phyloP scores from a whole-genome alignment of 1,140 invertebrate genomes.

The Drosophila neocordata region DNA sequence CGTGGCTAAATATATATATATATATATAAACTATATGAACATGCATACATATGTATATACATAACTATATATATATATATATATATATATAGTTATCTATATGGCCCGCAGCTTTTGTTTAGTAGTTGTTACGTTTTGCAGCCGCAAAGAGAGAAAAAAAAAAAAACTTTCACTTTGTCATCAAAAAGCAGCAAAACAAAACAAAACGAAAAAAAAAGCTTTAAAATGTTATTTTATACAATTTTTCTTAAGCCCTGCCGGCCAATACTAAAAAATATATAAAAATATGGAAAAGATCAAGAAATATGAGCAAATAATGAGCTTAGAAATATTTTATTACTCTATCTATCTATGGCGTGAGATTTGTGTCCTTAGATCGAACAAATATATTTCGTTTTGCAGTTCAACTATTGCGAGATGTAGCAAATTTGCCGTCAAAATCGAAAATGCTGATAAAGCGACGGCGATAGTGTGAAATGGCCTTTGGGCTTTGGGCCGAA shows the following conservation, averaged over 20 bases:
- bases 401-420: conserved; percentile 49
- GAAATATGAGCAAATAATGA: conserved; percentile 78
- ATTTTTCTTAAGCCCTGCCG: conserved; percentile 35
- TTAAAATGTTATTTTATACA: conserved; percentile 58
- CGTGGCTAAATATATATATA: conserved; percentile 4
- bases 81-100: conserved; percentile 31
- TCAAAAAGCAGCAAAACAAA: conserved; percentile 55
- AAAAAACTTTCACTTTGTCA: conserved; percentile 79
- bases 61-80: conserved; percentile 23
- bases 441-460: conserved; percentile 66
- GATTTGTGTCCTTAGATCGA: conserved; percentile 16
- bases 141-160: conserved; percentile 59
- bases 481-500: conserved; percentile 46
- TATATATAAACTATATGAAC: conserved; percentile 4
- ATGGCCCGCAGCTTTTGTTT: conserved; percentile 71
- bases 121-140: conserved; percentile 77
- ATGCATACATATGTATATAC: conserved; percentile 7
- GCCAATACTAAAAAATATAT: conserved; percentile 25
- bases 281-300: conserved; percentile 5
- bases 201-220: conserved; percentile 45
- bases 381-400: conserved; percentile 7
- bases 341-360: conserved; percentile 24
- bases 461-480: conserved; percentile 65
- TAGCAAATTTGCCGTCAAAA: conserved; percentile 56
- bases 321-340: conserved; percentile 75